Evolutionary conservation across 2,797 vertebrate species (phyloP).

Genomic region (Ambastaia sidthimunki): DNA sequence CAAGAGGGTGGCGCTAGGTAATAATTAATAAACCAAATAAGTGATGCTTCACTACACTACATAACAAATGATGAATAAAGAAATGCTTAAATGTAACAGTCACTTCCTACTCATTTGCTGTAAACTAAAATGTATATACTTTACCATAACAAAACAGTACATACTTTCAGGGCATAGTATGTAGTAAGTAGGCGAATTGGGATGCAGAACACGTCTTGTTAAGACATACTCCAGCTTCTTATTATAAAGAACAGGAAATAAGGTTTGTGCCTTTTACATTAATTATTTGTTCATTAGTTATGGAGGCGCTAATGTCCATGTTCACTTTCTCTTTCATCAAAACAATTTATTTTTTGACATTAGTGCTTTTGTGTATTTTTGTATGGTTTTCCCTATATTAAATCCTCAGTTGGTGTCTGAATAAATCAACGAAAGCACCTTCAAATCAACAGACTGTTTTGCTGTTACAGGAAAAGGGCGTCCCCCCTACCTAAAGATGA

Average conservation of each 20-base stretch:
- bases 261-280: background rate
- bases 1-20: too few relatives aligned
- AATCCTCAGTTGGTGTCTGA: background rate
- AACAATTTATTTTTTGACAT: background rate
- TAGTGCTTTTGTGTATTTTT: background rate
- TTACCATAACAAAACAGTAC: too few relatives aligned
- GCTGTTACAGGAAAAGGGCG: slow-evolving; percentile 85
- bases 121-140: too few relatives aligned
- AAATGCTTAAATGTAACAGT: too few relatives aligned
- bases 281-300: background rate
- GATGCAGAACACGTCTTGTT: too few relatives aligned
- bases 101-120: too few relatives aligned
- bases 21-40: too few relatives aligned
- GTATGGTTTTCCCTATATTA: background rate
- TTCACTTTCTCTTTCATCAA: background rate
- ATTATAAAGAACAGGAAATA: background rate
- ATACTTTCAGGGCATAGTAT: too few relatives aligned
- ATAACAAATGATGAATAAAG: too few relatives aligned
- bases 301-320: slow-evolving; percentile 6
- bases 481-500: slow-evolving; percentile 91
- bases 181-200: too few relatives aligned
- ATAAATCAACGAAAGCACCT: background rate
- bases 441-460: slow-evolving; percentile 30
- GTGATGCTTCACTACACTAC: too few relatives aligned
- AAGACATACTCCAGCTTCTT: background rate